Evolutionary conservation across 2,113 vertebrate genomes (phyloP), one percentile per base, ranked within the genome.

Genomic region (Barbus barbus): DNA sequence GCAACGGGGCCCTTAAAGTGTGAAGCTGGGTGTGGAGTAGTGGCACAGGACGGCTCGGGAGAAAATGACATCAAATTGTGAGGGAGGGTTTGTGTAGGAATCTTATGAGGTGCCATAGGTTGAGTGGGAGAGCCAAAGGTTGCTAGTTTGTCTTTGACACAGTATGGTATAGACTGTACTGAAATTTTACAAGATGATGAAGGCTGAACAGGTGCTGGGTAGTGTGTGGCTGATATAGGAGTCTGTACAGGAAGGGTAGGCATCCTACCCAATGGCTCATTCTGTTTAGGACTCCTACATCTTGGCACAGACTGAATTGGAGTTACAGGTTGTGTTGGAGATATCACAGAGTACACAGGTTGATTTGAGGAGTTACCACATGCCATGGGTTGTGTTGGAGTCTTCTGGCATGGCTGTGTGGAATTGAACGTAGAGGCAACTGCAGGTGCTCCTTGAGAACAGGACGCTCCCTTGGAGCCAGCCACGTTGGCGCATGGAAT

Each of bases 281-380:
- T 38, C 53, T 75, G 71, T 24, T 18, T 48, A 67, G 74, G 75
- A 48, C 28, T 67, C 31, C 41, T 63, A 58, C 75, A 69, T 38
- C 28, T 41, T 84, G 75, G 60, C 33, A 78, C 48, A 72, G 74
- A 36, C 46, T 77, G 74, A 53, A 65, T 53, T 26, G 28, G 26
- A 56, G 31, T 36, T 56, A 78, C 61, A 78, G 83, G n/a, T 79
- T 79, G 76, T 44, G 75, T 72, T 38, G 75, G 76, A 60, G 31
- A 6, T 78, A 79, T 78, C 61, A 56, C 65, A 65, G 74, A 38
- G 44, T 41, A 24, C n/a, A 84, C 60, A 60, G 76, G 48, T 84
- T 79, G 28, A 14, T 71, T 53, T 9, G 63, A 31, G 36, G 51
- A 46, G 46, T 33, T 51, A 48, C 26, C 12, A 38, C 22, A 69